Base-by-base conservation (phyloP, 2,888 invertebrate species). In the Acleris sparsana region DNA sequence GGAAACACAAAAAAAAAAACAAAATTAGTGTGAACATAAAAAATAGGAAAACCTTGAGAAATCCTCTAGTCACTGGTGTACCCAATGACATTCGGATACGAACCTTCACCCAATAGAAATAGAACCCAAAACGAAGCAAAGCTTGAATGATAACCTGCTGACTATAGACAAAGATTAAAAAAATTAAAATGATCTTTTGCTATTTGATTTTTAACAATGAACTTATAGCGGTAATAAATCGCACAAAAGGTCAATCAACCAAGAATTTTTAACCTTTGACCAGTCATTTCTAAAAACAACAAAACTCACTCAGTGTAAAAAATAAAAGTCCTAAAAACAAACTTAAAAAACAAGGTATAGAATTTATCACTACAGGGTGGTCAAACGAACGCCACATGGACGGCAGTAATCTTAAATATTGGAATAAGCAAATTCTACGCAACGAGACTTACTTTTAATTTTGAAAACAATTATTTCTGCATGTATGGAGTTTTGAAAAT, bases 11-110 rank as follows among this genome's bases (percentile, higher is more conserved):
- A 83, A 82, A 85, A n/a, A 77, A 69, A 84, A 86, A 81, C 77
- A 75, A 77, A 84, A 87, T 87, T 87, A 89, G 82, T 85, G 79
- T 79, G 78, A 77, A 79, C 74, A 73, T 73, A 77, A 73, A n/a
- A 70, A 76, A 58, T 25, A 62, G 53, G 53, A 53, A 63, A 68
- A 72, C 70, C 72, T 69, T n/a, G 43, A 16, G 64, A 52, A 3
- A 18, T 66, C 63, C 72, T 63, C 83, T 83, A 81, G 76, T 76
- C 57, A 82, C 76, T 72, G 67, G 70, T 71, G 43, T 33, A 57
- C 46, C 66, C 68, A 63, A 58, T 29, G 18, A 63, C 44, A 18
- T 17, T 55, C 20, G 16, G 39, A 56, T 67, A 69, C 70, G 68
- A 71, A 72, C 84, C 83, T 68, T 77, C 79, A 85, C 83, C 83